These are phyloP conservation scores for Lerema accius DNA, from an alignment of 1,140 invertebrate species.

Conservation along the genomic window DNA sequence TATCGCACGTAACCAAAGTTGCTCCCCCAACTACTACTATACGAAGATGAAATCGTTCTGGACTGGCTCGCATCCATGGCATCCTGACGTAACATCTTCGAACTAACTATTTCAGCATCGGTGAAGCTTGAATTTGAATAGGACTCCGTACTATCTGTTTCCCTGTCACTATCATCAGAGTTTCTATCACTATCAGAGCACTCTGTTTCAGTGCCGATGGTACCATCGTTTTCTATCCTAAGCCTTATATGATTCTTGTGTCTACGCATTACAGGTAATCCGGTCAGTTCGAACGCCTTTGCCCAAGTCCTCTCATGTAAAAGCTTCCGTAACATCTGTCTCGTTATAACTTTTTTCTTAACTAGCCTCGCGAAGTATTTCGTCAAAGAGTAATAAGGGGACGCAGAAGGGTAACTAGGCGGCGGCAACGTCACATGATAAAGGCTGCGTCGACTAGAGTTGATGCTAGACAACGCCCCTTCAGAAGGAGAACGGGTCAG, in stretches of 20 bases:
- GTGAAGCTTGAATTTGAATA: slow-evolving; percentile 68
- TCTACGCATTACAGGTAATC: slow-evolving; percentile 79
- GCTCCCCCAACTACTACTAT: slow-evolving; percentile 81
- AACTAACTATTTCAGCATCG: slow-evolving; percentile 58
- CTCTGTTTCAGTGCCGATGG: slow-evolving; percentile 81
- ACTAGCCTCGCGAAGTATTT: slow-evolving; percentile 89
- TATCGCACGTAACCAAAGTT: slow-evolving; percentile 87
- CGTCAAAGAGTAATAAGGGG: slow-evolving; percentile 88
- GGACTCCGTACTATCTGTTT: slow-evolving; percentile 66
- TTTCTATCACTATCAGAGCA: slow-evolving; percentile 63
- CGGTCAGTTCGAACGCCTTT: slow-evolving; percentile 78
- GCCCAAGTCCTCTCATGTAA: slow-evolving; percentile 81
- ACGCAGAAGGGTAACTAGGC: slow-evolving; percentile 85
- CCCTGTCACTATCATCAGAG: slow-evolving; percentile 64
- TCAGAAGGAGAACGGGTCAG: slow-evolving; percentile 79
- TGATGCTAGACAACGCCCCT: slow-evolving; percentile 79
- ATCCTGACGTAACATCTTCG: slow-evolving; percentile 83
- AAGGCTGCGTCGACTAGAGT: slow-evolving; percentile 75
- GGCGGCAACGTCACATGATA: slow-evolving; percentile 85
- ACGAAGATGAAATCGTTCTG: slow-evolving; percentile 68
- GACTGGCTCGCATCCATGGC: slow-evolving; percentile 79
- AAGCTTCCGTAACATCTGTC: slow-evolving; percentile 88
- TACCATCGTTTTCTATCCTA: slow-evolving; percentile 79
- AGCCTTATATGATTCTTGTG: slow-evolving; percentile 84
- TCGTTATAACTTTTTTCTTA: slow-evolving; percentile 87